Conservation (phyloP, 37 sponge, comb jelly and placozoan species). For the Beroe ovata region DNA sequence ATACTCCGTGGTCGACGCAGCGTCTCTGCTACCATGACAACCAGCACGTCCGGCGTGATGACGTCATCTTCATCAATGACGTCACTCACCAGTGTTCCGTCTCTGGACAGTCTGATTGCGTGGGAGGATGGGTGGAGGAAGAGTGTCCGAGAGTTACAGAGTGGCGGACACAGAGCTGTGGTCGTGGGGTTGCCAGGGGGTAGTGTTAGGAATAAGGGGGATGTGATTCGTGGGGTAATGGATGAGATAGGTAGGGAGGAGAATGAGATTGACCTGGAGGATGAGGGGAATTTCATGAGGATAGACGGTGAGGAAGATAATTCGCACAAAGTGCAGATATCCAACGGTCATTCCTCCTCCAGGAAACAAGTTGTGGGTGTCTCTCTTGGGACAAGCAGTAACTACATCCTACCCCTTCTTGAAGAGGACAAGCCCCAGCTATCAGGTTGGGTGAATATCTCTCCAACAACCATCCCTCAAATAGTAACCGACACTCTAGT, state of each 20-base stretch:
- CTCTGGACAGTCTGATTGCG: not conserved
- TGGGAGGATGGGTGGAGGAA: not conserved
- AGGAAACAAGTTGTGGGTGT: not conserved
- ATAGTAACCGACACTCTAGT: not conserved
- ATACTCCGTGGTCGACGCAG: not conserved
- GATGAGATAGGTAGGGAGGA: not conserved
- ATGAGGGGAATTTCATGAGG: not conserved
- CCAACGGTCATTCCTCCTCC: not conserved
- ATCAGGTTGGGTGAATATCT: not conserved
- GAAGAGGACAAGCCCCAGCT: not conserved
- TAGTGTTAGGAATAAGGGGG: not conserved
- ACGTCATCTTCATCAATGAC: not conserved
- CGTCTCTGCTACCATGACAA: not conserved
- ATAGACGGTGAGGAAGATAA: not conserved
- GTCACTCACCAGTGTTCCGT: not conserved
- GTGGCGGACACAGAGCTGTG: not conserved
- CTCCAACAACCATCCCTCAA: not conserved
- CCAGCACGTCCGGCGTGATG: no score
- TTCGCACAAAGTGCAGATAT: no score
- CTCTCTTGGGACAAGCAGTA: constrained; percentile 1
- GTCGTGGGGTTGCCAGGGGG: not conserved
- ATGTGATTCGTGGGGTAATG: not conserved
- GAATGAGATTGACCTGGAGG: not conserved
- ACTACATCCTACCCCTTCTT: constrained; percentile 2
- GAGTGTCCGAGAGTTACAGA: constrained; percentile 1